These are phyloP conservation scores for Rhyacophila evoluta DNA, from an alignment of 2,888 invertebrate species.

Conservation along the genomic window DNA sequence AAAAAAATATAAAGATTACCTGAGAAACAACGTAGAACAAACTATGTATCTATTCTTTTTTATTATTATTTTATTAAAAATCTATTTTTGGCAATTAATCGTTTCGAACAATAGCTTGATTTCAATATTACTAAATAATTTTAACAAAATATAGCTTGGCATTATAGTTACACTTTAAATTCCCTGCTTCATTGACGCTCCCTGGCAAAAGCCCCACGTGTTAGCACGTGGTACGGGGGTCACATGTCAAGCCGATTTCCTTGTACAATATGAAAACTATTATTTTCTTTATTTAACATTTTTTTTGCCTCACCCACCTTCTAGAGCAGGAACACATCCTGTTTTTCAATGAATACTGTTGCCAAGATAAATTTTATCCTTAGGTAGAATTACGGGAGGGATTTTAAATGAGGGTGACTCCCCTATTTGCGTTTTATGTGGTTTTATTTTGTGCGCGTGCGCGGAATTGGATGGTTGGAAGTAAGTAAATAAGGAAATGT, in stretches of 20 bases:
- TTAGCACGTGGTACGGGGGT: conserved; percentile 49
- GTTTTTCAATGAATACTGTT: neutral
- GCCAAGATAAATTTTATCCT: neutral
- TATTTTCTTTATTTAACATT: conserved; percentile 22
- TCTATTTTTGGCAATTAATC: too few species aligned
- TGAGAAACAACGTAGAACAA: too few species aligned
- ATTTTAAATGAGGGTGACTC: neutral
- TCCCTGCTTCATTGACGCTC: neutral
- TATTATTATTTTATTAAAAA: too few species aligned
- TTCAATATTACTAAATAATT: too few species aligned
- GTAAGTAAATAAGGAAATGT: too few species aligned
- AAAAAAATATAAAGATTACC: too few species aligned
- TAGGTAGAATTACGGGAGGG: neutral
- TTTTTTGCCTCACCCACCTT: conserved; percentile 33
- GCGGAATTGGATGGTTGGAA: neutral
- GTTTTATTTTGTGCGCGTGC: neutral
- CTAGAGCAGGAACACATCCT: conserved; percentile 7
- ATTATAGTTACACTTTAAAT: too few species aligned
- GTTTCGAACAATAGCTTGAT: too few species aligned
- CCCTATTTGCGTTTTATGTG: neutral
- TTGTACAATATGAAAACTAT: neutral
- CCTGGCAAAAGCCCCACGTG: neutral
- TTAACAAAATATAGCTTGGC: too few species aligned
- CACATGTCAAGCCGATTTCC: conserved; percentile 52
- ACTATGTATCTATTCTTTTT: too few species aligned